Base-by-base conservation (phyloP, 2,113 vertebrate species). In the Triplophysa dalaica region DNA sequence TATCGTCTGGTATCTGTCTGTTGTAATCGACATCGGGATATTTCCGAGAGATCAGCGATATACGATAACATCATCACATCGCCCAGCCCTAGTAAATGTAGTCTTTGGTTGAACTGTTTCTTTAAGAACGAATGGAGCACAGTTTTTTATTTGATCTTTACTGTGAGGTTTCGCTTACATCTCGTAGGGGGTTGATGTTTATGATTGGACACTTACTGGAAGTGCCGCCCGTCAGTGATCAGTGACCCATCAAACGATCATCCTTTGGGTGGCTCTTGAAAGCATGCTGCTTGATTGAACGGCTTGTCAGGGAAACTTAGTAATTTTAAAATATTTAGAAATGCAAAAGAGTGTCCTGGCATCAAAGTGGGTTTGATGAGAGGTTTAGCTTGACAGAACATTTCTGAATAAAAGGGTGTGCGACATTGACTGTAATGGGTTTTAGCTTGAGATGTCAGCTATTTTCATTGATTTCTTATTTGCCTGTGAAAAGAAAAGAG, bases 391-490 rank as follows among this genome's bases (percentile, higher is more conserved):
- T 75, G 73, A 75, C 73, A 63, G 73, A 75, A 43, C 54, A 38
- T 61, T 61, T 74, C 21, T 63, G 60, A 75, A 63, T 63, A 75
- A 75, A 75, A 63, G 73, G 43, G 13, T 26, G 41, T 62, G 10
- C 22, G 61, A 65, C 62, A 38, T 54, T 77, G 61, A 77, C 62
- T 64, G 75, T 65, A 65, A 65, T 77, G 52, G 75, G 60, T n/a
- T 63, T 63, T 63, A 63, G 60, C 60, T 10, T 0, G 38, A 63
- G 9, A 63, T 75, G 60, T 75, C 48, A 38, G 74, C 61, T n/a
- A 65, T 64, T 77, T 77, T 48, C 74, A 50, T 64, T 76, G 43
- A 76, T 64, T 64, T 76, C 38, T 63, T 75, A 75, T 77, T 77
- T 64, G 61, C 17, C 75, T 22, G 75, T 77, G 70, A 60, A 61